Evolutionary conservation across 2,888 invertebrate species (phyloP), one percentile per base, ranked within the genome.

Genomic region (Tortrix viridana): DNA sequence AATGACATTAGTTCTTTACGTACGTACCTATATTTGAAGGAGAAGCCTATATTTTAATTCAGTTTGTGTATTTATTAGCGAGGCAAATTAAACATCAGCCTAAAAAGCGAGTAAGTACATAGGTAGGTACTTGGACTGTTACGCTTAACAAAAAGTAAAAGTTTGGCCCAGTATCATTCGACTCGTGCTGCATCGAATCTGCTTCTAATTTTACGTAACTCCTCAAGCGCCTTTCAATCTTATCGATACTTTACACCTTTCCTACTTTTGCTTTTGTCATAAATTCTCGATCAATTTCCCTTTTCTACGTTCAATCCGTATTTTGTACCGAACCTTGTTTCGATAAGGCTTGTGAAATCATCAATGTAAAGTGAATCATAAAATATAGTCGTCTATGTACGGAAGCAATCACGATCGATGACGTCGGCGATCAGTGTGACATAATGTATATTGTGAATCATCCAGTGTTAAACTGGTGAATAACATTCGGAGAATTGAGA

Each of bases 131-230:
- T n/a, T n/a, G n/a, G n/a, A 32, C 6, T 41, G 26, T 56, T 41
- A 19, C 41, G 41, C 20, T 47, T 47, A 44, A 67, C 70, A 84
- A 85, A 85, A 87, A 88, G 87, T 85, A 85, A 88, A 88, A 89
- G 88, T 84, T 60, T 60, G 64, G 57, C 65, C 58, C 69, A 77
- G 77, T 78, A 79, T 78, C 75, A 76, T 74, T 74, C 65, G 64
- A 32, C 32, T 32, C 32, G 12, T 62, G 49, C 55, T 64, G 73
- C 73, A 71, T 77, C 77, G 75, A 75, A 80, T 80, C 74, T 74
- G 80, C 85, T 73, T 79, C 83, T 68, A 80, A 64, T 64, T 67
- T 75, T 75, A 74, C 72, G 72, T 74, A 75, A 76, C 69, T 53
- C 66, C 65, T 65, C 65, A 66, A 66, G 65, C 55, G 56, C 63